These are phyloP conservation scores for Sinohyriopsis cumingii DNA, from an alignment of 2,888 invertebrate species.

Conservation along the genomic window DNA sequence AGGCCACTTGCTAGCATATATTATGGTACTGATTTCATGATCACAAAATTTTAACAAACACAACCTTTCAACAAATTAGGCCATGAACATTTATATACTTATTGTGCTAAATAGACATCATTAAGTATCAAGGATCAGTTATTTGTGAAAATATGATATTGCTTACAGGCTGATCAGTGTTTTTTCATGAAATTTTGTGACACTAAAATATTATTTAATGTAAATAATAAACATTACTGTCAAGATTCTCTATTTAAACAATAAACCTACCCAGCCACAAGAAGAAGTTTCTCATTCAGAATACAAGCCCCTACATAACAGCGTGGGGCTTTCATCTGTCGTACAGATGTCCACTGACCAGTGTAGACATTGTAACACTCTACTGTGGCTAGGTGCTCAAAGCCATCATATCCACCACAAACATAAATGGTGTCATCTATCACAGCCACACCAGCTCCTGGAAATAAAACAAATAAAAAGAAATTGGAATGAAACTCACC, in stretches of 20 bases:
- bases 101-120: too few relatives aligned
- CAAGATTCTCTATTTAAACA: not conserved
- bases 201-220: too few relatives aligned
- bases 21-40: too few relatives aligned
- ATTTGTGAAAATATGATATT: too few relatives aligned
- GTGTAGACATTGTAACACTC: slow-evolving; percentile 66
- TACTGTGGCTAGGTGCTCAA: slow-evolving; percentile 66
- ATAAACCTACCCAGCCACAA: slow-evolving; percentile 67
- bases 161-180: too few relatives aligned
- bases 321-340: slow-evolving; percentile 65
- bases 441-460: slow-evolving; percentile 70
- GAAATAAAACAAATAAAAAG: not conserved
- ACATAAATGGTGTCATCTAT: slow-evolving; percentile 68
- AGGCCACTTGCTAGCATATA: too few relatives aligned
- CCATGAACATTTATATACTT: too few relatives aligned
- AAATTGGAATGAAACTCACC: not conserved
- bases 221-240: too few relatives aligned
- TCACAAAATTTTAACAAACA: too few relatives aligned
- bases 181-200: too few relatives aligned
- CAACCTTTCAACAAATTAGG: too few relatives aligned
- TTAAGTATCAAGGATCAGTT: too few relatives aligned
- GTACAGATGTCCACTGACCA: slow-evolving; percentile 65
- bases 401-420: slow-evolving; percentile 71
- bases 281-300: slow-evolving; percentile 67
- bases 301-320: slow-evolving; percentile 71